Percentiles rank a stretch among this genome's conserved stretches.
Conservation (phyloP, 2,888 invertebrate species). For the Allolobophora icterica region DNA sequence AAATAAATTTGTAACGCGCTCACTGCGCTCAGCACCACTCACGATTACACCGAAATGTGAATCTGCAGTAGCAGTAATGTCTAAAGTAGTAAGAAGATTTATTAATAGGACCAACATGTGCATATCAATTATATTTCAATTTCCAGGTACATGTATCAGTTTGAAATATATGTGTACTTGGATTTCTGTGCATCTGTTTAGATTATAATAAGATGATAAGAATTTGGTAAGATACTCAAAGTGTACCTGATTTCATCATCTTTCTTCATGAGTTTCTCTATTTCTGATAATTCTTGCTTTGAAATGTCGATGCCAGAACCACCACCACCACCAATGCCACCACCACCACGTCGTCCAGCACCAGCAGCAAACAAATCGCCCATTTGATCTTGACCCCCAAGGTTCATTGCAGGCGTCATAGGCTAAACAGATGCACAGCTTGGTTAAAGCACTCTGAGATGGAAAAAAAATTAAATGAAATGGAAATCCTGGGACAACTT, state of each 20-base stretch:
- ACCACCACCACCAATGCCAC: background rate
- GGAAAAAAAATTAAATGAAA: background rate
- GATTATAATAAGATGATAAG: no score
- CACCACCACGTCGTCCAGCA: background rate
- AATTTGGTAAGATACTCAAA: background rate
- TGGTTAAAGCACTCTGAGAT: background rate
- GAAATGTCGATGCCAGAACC: background rate
- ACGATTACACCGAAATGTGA: no score
- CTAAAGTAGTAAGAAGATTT: no score
- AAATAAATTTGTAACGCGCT: no score
- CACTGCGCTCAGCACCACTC: no score
- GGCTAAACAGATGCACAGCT: background rate
- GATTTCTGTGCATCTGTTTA: no score
- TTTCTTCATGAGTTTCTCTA: slow-evolving; percentile 9
- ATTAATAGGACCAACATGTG: no score
- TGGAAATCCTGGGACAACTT: background rate
- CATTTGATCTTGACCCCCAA: background rate
- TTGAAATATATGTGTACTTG: no score
- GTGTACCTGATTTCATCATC: slow-evolving; percentile 13
- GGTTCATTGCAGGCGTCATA: background rate
- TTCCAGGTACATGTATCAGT: no score
- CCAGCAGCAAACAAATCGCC: background rate
- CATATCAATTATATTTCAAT: no score
- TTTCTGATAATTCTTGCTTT: slow-evolving; percentile 11
- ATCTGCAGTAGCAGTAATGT: no score